Conservation (phyloP, 2,113 vertebrate species). For the Columbina picui region DNA sequence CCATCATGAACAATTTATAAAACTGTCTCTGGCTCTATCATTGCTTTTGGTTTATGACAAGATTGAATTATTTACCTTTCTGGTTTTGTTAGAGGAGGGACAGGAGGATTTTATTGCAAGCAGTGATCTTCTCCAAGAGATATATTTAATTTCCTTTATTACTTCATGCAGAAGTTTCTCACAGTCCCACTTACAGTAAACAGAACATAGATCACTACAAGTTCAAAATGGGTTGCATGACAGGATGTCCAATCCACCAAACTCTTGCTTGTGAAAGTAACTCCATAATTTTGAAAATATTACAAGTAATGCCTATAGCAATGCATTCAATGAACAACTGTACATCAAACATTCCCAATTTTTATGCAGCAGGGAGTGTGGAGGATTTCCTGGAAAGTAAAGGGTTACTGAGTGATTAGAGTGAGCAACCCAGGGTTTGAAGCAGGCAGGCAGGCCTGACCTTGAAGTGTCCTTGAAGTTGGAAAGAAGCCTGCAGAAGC, state of each 20-base stretch:
- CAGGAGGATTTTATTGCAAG: not conserved
- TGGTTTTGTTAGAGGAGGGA: not conserved
- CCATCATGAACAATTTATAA: not conserved
- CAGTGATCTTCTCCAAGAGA: not conserved
- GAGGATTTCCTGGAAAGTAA: too few relatives aligned
- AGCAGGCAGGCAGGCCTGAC: too few relatives aligned
- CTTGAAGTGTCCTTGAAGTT: too few relatives aligned
- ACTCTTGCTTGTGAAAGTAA: not conserved
- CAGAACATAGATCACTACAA: not conserved
- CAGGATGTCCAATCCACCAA: not conserved
- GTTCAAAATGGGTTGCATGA: not conserved
- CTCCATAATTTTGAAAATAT: not conserved
- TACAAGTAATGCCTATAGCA: not conserved
- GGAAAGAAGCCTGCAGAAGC: too few relatives aligned
- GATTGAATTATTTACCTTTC: not conserved
- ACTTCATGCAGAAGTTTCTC: not conserved
- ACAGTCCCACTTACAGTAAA: not conserved
- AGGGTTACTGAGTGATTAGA: too few relatives aligned
- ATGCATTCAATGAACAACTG: not conserved
- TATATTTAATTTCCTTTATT: not conserved
- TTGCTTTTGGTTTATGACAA: not conserved
- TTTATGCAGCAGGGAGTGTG: fast-evolving
- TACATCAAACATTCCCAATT: not conserved
- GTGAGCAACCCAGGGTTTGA: too few relatives aligned
- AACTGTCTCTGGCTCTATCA: not conserved